A percentile compares a stretch with the other conserved stretches of the same genome.
These are phyloP conservation scores for Erynnis tages DNA, from an alignment of 2,888 invertebrate genomes.

Conservation along the genomic window DNA sequence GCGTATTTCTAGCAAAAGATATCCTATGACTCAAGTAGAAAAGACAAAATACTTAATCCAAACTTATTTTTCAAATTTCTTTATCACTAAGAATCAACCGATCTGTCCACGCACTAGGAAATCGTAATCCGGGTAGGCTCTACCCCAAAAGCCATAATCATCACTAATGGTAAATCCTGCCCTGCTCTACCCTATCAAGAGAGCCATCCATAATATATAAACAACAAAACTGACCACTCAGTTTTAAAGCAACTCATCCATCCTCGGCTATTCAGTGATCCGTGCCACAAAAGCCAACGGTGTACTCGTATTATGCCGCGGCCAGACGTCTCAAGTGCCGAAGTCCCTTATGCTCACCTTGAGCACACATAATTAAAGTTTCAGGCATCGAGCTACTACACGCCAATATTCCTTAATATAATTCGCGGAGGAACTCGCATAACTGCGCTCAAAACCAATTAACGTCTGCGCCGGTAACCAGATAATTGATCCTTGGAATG, in stretches of 20 bases:
- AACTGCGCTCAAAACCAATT: conserved; percentile 22
- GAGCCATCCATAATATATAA: not conserved
- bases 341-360: conserved; percentile 54
- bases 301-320: conserved; percentile 39
- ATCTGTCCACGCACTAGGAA: too few species aligned
- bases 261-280: not conserved
- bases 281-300: conserved; percentile 27
- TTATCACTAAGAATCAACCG: too few species aligned
- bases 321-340: conserved; percentile 74
- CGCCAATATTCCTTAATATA: conserved; percentile 30
- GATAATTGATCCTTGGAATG: conserved; percentile 18
- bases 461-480: conserved; percentile 19
- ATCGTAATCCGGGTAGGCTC: too few species aligned
- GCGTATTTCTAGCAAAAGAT: too few species aligned
- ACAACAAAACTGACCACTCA: not conserved
- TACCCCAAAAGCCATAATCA: too few species aligned
- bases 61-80: too few species aligned
- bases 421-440: conserved; percentile 28
- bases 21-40: too few species aligned
- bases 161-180: too few species aligned
- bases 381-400: conserved; percentile 40
- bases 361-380: conserved; percentile 59
- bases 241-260: not conserved
- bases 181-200: too few species aligned
- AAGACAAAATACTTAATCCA: too few species aligned